Base-by-base conservation (phyloP, 53 echinoderm and acorn worm species). In the Pentamera pediparva region DNA sequence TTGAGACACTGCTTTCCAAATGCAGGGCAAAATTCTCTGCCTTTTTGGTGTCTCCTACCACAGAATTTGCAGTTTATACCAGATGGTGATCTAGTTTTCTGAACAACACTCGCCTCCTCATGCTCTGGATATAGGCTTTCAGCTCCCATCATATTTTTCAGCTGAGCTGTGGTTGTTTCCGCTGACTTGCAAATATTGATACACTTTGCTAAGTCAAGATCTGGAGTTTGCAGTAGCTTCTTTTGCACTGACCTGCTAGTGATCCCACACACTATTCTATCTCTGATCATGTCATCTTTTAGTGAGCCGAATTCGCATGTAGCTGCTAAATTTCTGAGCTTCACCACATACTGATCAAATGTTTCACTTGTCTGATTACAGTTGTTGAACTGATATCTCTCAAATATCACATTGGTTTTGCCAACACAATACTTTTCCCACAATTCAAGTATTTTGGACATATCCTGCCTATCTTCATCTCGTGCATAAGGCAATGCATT, bases 401-500 rank as follows among this genome's bases (percentile, higher is more conserved):
- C 71, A 71, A 35, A 80, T 4, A 52, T 59, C 39, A 80, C 57
- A 71, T 80, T 71, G 13, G 80, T 80, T 57, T 32, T 37, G 3
- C 72, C 80, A 56, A 56, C 26, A 32, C 71, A 80, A 38, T 80
- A 57, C 31, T 37, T 78, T 36, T 65, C 75, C 85, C 86, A 86
- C 43, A 75, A 55, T 37, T 80, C 56, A 29, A 80, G 28, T 24
- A 80, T 86, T 18, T 45, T 63, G 25, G 18, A 59, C 22, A 84
- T 34, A 17, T 80, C 52, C 30, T 86, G 75, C 32, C 38, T 80
- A 17, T 86, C 86, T 27, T 35, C 75, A 32, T 80, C 70, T 58
- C 54, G 22, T 56, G 74, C 71, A 55, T 72, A 86, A 1, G 86
- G 69, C 33, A 87, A 50, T 3, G 77, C 72, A 61, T 70, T 71